A percentile compares a stretch with the other conserved stretches of the same genome.
Evolutionary conservation across 2,888 invertebrate species (phyloP).

Genomic region (Crossocerus cetratus): DNA sequence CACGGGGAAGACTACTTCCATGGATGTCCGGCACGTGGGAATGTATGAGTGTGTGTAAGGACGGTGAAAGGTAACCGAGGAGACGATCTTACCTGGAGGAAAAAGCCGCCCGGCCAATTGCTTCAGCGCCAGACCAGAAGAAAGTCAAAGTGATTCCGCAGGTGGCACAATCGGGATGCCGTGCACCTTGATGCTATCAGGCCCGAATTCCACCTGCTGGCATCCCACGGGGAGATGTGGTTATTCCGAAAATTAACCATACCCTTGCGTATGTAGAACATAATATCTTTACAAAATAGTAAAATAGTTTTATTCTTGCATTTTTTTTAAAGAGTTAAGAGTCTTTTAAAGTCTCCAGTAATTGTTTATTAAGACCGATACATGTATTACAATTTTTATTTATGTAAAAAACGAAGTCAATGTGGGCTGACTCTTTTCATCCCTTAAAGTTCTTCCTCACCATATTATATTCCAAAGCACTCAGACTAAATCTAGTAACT

Average conservation of each 20-base stretch:
- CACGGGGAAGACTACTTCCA: neutral
- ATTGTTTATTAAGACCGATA: too few species aligned
- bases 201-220: neutral
- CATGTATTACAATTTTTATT: too few species aligned
- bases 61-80: conserved; percentile 48
- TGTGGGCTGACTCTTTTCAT: too few species aligned
- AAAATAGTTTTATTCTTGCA: neutral
- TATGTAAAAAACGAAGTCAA: too few species aligned
- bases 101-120: neutral
- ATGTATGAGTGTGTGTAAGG: conserved; percentile 8
- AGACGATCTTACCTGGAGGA: conserved; percentile 21
- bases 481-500: too few species aligned
- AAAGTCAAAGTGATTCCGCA: conserved; percentile 52
- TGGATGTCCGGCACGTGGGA: neutral
- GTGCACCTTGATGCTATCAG: neutral
- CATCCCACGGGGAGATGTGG: neutral
- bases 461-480: too few species aligned
- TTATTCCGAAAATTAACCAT: neutral
- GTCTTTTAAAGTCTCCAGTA: neutral
- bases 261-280: neutral
- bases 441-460: too few species aligned
- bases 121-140: conserved; percentile 34
- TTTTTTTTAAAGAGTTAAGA: neutral
- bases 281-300: neutral
- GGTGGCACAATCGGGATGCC: conserved; percentile 19